Base-by-base conservation (phyloP, 64 coral and sea anemone genomes). In the Hydrozoanthus tunicans region DNA sequence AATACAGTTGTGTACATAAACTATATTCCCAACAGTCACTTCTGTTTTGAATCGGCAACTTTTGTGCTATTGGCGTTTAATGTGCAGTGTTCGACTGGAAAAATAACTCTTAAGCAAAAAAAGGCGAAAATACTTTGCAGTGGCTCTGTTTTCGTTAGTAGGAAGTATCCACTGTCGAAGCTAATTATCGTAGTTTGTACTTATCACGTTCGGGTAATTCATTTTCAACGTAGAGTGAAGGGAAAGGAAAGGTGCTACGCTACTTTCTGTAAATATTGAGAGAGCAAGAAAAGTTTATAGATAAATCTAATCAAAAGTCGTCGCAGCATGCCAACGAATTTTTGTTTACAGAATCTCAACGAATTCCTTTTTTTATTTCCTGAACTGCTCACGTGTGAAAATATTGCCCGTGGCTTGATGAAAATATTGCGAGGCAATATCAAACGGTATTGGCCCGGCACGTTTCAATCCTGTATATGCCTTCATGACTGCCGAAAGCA, bases 371-470 rank as follows among this genome's bases (percentile, higher is more conserved):
- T 88, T 83, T 74, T 70, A 88, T 88, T 88, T 88, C 84, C 84
- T 88, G 69, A 88, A 88, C 69, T 88, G 70, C 69, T 88, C 84
- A 73, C 70, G 84, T 88, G 84, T 88, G 55, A 88, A 88, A 73
- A 88, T 88, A 88, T 88, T 88, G 84, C 84, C 84, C 70, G 56
- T 88, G 68, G 84, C 84, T 24, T 58, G 55, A 32, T 88, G 56
- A 88, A 74, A 75, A 60, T 88, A 51, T 59, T 74, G 9, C 51
- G 70, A 54, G 84, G 56, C 84, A 88, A 88, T 88, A 88, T 73
- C 74, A 24, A 73, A 73, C n/a, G 32, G 70, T 88, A 88, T 88
- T 74, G 84, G 84, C 68, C 84, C 54, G 74, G 84, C 69, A 88
- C 69, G 84, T 74, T 86, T 74, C 70, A 80, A 85, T 55, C 51